These are phyloP conservation scores for Dreissena polymorpha DNA, from an alignment of 1,140 invertebrate species.

Conservation along the genomic window DNA sequence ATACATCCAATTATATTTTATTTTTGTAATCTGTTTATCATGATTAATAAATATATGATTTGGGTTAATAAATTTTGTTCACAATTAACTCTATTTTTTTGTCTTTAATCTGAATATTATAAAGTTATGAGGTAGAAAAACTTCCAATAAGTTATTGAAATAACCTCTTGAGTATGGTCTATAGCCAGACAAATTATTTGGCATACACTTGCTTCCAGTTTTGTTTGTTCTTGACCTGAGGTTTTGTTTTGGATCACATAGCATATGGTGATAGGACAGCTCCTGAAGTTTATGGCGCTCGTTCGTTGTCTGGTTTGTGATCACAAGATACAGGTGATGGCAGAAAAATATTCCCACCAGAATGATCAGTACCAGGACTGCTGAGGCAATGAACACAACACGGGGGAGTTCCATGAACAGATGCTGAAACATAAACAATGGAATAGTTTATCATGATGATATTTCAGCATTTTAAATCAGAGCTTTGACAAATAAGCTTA, in stretches of 20 bases:
- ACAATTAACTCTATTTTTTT: not conserved
- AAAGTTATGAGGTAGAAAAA: slow-evolving; percentile 62
- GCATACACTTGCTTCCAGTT: not conserved
- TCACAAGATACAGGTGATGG: slow-evolving; percentile 72
- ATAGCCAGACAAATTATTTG: not conserved
- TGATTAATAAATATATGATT: too few relatives aligned
- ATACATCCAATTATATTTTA: too few relatives aligned
- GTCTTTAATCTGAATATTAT: slow-evolving; percentile 50
- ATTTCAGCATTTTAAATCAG: too few relatives aligned
- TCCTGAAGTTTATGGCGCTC: slow-evolving; percentile 72
- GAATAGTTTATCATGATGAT: not conserved
- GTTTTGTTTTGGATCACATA: not conserved
- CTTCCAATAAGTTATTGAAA: slow-evolving; percentile 69
- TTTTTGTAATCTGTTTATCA: too few relatives aligned
- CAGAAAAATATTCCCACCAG: slow-evolving; percentile 66
- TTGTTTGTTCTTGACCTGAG: not conserved
- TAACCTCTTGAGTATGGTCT: slow-evolving; percentile 68
- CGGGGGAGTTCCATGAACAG: slow-evolving; percentile 68
- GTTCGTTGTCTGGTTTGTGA: slow-evolving; percentile 76
- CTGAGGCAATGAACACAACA: slow-evolving; percentile 68
- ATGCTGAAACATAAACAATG: slow-evolving; percentile 66
- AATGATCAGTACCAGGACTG: slow-evolving; percentile 62
- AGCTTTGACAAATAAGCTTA: too few relatives aligned
- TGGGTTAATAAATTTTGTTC: too few relatives aligned
- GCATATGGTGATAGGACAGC: not conserved